Conservation (phyloP, 2,888 invertebrate genomes). For the Stenichneumon culpator region DNA sequence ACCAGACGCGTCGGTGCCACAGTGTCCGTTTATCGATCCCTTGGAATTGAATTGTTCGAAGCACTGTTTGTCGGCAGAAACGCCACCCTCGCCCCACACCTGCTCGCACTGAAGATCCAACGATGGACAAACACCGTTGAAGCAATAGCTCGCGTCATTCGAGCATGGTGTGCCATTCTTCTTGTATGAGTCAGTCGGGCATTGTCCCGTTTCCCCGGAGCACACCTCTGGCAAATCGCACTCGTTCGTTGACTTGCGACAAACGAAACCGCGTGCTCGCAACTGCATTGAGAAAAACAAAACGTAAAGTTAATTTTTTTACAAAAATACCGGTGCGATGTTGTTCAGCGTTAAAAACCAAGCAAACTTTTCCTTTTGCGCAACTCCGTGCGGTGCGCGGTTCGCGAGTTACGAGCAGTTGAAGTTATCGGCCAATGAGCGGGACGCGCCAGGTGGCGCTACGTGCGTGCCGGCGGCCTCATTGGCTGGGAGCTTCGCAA, state of each 20-base stretch:
- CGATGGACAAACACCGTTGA: slow-evolving; percentile 96
- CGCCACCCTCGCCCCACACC: slow-evolving; percentile 96
- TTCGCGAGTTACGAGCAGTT: background rate
- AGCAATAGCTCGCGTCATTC: slow-evolving; percentile 92
- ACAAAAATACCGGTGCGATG: background rate
- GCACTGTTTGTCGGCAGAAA: slow-evolving; percentile 94
- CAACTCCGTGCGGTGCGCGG: too few relatives aligned
- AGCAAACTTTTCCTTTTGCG: too few relatives aligned
- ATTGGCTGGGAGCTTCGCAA: background rate
- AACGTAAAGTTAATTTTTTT: slow-evolving; percentile 69
- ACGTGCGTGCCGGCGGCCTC: background rate
- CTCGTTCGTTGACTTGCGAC: slow-evolving; percentile 95
- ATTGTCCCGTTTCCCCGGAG: slow-evolving; percentile 94
- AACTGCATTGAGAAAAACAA: slow-evolving; percentile 86
- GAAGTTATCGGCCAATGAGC: background rate
- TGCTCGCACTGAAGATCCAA: slow-evolving; percentile 94
- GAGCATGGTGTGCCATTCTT: slow-evolving; percentile 97
- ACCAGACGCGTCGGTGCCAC: slow-evolving; percentile 92
- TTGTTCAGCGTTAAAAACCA: background rate
- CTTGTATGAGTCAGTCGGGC: slow-evolving; percentile 95
- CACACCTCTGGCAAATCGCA: slow-evolving; percentile 99
- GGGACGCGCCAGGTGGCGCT: background rate
- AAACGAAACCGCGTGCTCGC: slow-evolving; percentile 91
- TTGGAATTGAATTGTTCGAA: slow-evolving; percentile 98
- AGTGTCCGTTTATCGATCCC: slow-evolving; percentile 98